These are phyloP conservation scores for Stegodyphus mimosarum DNA, from an alignment of 1,140 invertebrate genomes.

Conservation along the genomic window DNA sequence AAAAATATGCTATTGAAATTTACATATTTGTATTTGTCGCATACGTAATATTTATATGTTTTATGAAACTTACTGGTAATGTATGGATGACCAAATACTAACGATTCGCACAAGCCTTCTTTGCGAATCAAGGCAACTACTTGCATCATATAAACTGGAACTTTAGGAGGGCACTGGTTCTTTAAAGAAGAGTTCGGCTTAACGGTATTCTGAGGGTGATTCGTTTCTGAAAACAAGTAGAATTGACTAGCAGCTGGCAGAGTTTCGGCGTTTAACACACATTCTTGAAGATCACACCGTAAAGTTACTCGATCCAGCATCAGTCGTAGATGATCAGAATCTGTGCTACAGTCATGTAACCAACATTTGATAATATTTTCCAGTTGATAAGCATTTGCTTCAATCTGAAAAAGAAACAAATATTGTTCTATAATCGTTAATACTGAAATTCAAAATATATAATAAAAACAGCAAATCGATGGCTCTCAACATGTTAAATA, in stretches of 20 bases:
- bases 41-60: not conserved
- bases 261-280: conserved; percentile 13
- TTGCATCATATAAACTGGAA: conserved; percentile 24
- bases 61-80: conserved; percentile 15
- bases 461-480: no score
- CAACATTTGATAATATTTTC: conserved; percentile 35
- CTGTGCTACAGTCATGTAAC: conserved; percentile 37
- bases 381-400: conserved; percentile 12
- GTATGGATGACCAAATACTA: conserved; percentile 40
- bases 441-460: no score
- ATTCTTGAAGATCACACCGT: conserved; percentile 38
- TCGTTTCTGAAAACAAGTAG: not conserved
- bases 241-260: conserved; percentile 21
- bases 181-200: not conserved
- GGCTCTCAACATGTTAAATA: no score
- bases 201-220: not conserved
- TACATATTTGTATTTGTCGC: not conserved
- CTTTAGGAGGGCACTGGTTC: not conserved
- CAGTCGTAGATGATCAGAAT: conserved; percentile 45
- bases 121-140: conserved; percentile 1
- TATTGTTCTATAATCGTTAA: no score
- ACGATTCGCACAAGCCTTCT: conserved; percentile 46
- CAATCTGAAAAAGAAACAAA: conserved; percentile 4
- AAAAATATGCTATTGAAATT: not conserved
- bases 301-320: not conserved